These are phyloP conservation scores for Poecilia wingei DNA, from an alignment of 2,797 vertebrate genomes.

Conservation along the genomic window DNA sequence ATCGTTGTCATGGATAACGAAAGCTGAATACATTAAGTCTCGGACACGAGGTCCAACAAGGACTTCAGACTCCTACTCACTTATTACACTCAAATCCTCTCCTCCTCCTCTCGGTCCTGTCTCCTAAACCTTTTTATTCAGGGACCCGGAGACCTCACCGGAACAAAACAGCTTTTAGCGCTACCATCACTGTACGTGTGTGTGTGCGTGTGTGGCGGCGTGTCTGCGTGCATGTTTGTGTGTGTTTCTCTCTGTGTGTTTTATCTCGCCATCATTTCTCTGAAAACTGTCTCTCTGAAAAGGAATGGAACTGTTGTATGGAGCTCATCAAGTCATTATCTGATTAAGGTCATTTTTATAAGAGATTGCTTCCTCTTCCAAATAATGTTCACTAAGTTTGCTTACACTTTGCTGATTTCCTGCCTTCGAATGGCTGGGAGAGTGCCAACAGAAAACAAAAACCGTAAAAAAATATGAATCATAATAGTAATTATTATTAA, in stretches of 20 bases:
- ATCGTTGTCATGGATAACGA: conserved; percentile 47
- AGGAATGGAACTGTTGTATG: conserved; percentile 53
- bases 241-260: background rate
- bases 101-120: conserved; percentile 57
- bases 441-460: conserved; percentile 3
- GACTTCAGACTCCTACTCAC: conserved; percentile 76
- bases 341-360: conserved; percentile 62
- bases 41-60: conserved; percentile 64
- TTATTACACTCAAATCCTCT: conserved; percentile 64
- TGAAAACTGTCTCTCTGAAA: conserved; percentile 53
- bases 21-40: conserved; percentile 69
- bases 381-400: conserved; percentile 30
- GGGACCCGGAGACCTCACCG: conserved; percentile 76
- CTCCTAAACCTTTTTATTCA: conserved; percentile 78
- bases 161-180: conserved; percentile 81
- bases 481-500: background rate
- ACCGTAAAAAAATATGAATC: background rate
- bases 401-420: conserved; percentile 1
- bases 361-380: conserved; percentile 46
- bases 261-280: conserved; percentile 43
- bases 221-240: background rate
- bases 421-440: background rate
- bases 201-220: background rate
- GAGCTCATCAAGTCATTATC: conserved; percentile 72
- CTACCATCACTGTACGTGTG: conserved; percentile 46